A percentile compares a stretch with the other conserved stretches of the same genome.
These are phyloP conservation scores for Balaeniceps rex DNA, from an alignment of 2,113 vertebrate genomes.

Conservation along the genomic window DNA sequence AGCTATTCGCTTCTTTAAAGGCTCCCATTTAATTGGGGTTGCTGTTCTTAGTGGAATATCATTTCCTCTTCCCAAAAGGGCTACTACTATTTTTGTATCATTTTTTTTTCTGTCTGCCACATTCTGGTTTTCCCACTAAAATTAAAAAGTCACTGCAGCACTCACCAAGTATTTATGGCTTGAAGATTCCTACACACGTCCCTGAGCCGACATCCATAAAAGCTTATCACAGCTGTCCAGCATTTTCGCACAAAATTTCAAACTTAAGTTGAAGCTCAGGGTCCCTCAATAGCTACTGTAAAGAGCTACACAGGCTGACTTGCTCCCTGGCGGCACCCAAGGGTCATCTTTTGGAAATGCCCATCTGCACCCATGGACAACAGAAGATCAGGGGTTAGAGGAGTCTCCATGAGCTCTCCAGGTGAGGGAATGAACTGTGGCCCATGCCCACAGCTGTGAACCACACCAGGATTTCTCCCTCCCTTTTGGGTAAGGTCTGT, in stretches of 20 bases:
- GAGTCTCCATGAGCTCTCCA: background rate
- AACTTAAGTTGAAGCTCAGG: background rate
- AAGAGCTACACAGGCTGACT: background rate
- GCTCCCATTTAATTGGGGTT: conserved; percentile 28
- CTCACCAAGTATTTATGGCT: conserved; percentile 43
- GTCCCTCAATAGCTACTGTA: background rate
- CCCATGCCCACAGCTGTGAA: background rate
- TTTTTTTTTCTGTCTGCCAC: conserved; percentile 27
- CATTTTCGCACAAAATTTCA: background rate
- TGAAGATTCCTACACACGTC: conserved; percentile 15
- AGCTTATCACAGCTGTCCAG: background rate
- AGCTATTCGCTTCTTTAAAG: background rate
- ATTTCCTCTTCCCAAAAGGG: conserved; percentile 45
- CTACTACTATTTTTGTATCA: conserved; percentile 9
- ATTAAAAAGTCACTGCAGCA: conserved; percentile 35
- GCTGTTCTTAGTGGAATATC: conserved; percentile 6
- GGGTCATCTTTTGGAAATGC: background rate
- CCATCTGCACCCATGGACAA: background rate
- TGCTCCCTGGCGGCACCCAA: background rate
- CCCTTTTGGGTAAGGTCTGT: background rate
- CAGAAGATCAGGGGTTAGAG: background rate
- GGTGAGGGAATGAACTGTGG: background rate
- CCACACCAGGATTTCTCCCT: background rate
- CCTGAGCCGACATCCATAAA: background rate
- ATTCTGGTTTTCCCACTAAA: conserved; percentile 38